These are phyloP conservation scores for Himantopus leucocephalus DNA, from an alignment of 2,113 vertebrate genomes.

Conservation along the genomic window DNA sequence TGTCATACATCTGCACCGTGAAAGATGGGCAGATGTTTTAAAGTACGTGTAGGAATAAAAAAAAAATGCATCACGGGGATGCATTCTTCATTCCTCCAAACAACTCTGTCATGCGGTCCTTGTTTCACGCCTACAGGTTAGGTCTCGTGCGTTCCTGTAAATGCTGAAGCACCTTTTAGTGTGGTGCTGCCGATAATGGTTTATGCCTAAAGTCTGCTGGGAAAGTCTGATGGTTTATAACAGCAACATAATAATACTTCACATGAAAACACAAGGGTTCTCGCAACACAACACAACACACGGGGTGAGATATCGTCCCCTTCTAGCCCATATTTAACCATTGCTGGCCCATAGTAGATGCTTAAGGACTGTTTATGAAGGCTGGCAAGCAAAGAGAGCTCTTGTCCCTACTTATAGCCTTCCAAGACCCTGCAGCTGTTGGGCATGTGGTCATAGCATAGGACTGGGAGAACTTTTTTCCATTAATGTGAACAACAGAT, in stretches of 20 bases:
- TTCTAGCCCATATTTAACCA: neutral
- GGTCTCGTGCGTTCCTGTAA: neutral
- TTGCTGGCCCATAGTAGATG: neutral
- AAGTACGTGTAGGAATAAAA: neutral
- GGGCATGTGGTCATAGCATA: neutral
- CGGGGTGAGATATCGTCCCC: neutral
- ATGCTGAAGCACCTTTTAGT: neutral
- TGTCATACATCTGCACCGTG: neutral
- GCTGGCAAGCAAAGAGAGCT: neutral
- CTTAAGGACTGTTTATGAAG: neutral
- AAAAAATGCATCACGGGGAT: fast-evolving
- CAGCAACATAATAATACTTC: neutral
- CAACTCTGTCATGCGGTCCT: neutral
- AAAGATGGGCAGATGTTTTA: neutral
- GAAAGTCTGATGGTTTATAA: neutral
- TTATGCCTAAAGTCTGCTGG: neutral
- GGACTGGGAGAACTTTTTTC: neutral
- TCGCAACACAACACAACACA: neutral
- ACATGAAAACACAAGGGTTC: neutral
- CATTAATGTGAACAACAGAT: neutral
- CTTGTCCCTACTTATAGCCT: neutral
- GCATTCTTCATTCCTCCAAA: neutral
- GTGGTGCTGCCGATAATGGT: neutral
- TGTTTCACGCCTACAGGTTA: fast-evolving
- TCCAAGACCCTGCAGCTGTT: neutral